A percentile compares a stretch with the other conserved stretches of the same genome.
phyloP scores from a whole-genome alignment of 1,140 invertebrate species.

The Nebria ingens region DNA sequence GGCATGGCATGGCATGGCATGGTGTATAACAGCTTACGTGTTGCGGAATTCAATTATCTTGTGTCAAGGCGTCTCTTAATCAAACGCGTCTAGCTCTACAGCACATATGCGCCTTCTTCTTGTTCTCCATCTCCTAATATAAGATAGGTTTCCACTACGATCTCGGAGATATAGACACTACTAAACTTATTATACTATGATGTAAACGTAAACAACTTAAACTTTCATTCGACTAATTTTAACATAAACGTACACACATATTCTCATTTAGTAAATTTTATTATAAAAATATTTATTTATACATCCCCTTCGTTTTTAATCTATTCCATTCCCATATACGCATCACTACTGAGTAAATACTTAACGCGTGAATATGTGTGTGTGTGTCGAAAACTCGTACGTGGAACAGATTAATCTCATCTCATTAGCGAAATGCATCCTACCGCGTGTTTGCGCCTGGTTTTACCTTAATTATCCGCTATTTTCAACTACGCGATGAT shows the following conservation, averaged over 20 bases:
- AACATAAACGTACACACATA: no score
- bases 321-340: not conserved
- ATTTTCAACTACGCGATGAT: no score
- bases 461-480: slow-evolving; percentile 2
- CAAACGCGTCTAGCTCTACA: no score
- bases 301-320: not conserved
- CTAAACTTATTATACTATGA: no score
- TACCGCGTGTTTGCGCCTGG: not conserved
- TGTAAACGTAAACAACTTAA: no score
- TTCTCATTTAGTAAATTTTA: no score
- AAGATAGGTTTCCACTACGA: no score
- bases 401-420: slow-evolving; percentile 1
- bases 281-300: no score
- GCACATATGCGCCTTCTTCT: no score
- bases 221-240: no score
- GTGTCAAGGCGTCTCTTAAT: not conserved
- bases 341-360: not conserved
- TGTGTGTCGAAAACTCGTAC: not conserved
- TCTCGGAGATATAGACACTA: no score
- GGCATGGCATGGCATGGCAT: not conserved
- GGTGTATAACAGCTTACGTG: slow-evolving; percentile 5
- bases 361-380: not conserved
- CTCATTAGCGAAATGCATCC: slow-evolving; percentile 8
- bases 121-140: no score
- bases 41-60: slow-evolving; percentile 5